A percentile compares a stretch with the other conserved stretches of the same genome.
phyloP scores from a whole-genome alignment of 2,888 invertebrate species.

The Apamea sordens region DNA sequence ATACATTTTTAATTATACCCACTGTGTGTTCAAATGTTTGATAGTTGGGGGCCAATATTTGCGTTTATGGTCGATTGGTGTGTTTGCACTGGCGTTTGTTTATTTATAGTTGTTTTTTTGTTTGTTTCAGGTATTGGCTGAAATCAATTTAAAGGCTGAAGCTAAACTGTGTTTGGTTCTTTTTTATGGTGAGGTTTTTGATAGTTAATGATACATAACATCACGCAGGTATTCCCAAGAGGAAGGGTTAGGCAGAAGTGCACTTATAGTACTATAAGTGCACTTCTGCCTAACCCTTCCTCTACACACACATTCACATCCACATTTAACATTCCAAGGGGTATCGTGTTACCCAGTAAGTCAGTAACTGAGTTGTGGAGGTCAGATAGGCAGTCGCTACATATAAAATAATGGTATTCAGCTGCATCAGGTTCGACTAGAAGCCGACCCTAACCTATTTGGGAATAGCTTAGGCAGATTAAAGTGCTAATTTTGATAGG shows the following conservation, averaged over 20 bases:
- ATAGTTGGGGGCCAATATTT: conserved; percentile 59
- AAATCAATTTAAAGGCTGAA: conserved; percentile 20
- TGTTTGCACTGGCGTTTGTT: conserved; percentile 39
- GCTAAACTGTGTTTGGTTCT: background rate
- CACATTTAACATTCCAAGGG: no score
- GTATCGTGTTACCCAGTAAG: background rate
- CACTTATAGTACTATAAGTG: no score
- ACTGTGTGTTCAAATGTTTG: conserved; percentile 64
- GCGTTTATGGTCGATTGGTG: conserved; percentile 51
- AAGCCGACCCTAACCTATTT: background rate
- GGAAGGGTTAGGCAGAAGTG: background rate
- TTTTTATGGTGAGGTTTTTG: conserved; percentile 26
- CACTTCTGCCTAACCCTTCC: no score
- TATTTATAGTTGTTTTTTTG: conserved; percentile 39
- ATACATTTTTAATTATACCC: conserved; percentile 63
- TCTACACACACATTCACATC: no score
- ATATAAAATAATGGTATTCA: background rate
- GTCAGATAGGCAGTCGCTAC: background rate
- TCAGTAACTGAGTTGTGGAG: background rate
- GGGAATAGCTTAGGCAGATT: background rate
- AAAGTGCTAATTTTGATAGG: background rate
- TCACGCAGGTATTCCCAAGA: background rate
- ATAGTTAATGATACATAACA: background rate
- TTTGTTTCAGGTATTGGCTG: conserved; percentile 60
- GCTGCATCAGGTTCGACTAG: background rate